Percentiles rank a stretch among this genome's conserved stretches.
These are phyloP conservation scores for Otolemur garnettii DNA, from an alignment of 2,113 vertebrate species.

Conservation along the genomic window DNA sequence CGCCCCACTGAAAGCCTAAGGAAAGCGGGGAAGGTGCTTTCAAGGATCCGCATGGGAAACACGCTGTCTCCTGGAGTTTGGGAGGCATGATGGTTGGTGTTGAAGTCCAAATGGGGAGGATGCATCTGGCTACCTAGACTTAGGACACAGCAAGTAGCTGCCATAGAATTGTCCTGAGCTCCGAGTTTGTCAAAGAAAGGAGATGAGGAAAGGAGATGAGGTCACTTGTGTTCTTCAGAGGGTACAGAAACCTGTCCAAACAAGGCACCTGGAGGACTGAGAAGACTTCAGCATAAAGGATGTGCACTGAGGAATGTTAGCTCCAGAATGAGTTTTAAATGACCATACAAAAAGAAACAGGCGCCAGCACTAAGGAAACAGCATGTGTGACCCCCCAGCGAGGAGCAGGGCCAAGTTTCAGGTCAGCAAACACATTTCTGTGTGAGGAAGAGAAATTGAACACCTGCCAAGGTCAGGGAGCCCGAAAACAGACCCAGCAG, in stretches of 20 bases:
- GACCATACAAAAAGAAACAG: neutral
- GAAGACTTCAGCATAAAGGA: neutral
- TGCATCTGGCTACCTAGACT: neutral
- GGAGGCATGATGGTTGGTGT: neutral
- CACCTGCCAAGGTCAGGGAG: neutral
- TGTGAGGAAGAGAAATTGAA: neutral
- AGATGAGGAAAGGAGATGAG: neutral
- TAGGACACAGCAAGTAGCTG: neutral
- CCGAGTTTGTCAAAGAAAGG: neutral
- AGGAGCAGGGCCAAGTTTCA: neutral
- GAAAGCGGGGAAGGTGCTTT: neutral
- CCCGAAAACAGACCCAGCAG: neutral
- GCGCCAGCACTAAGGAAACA: neutral
- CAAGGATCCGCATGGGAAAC: neutral
- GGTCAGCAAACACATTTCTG: neutral
- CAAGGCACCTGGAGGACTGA: too few species aligned
- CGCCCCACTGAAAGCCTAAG: rapidly evolving
- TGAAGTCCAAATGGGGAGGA: neutral
- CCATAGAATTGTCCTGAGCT: neutral
- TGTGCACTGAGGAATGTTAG: rapidly evolving
- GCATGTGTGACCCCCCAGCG: rapidly evolving
- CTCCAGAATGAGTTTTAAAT: rapidly evolving
- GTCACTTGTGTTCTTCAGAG: neutral
- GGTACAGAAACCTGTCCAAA: neutral
- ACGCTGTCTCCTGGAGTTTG: neutral